Conservation (phyloP, 2,113 vertebrate genomes). For the Lepus americanus region DNA sequence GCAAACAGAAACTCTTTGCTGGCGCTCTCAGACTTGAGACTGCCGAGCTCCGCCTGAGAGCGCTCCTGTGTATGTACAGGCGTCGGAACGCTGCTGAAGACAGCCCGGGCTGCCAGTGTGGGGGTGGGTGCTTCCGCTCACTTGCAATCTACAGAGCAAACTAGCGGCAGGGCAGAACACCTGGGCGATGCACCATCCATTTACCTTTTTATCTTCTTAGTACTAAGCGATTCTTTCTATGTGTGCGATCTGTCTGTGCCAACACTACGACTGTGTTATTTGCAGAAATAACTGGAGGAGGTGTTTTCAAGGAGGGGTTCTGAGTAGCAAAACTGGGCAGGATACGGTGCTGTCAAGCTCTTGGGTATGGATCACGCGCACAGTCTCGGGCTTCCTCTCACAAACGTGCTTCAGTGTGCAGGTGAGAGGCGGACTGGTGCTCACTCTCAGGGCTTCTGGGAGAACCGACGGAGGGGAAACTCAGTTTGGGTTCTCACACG, state of each 20-base stretch:
- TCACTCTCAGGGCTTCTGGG: not conserved
- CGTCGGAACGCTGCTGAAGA: not conserved
- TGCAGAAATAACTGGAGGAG: conserved; percentile 67
- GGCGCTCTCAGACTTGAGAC: not conserved
- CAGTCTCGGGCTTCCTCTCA: not conserved
- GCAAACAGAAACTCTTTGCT: not conserved
- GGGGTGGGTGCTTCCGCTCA: conserved; percentile 43
- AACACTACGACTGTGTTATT: conserved; percentile 41
- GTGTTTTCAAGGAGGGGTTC: conserved; percentile 53
- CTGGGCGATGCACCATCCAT: conserved; percentile 62
- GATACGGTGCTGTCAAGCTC: not conserved
- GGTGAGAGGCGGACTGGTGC: not conserved
- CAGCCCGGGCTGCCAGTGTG: conserved; percentile 24
- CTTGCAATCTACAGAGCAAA: conserved; percentile 68
- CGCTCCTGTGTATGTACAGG: not conserved
- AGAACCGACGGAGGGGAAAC: not conserved
- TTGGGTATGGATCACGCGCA: not conserved
- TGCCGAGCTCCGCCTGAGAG: not conserved
- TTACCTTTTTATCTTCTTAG: conserved; percentile 41
- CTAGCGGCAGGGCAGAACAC: conserved; percentile 37
- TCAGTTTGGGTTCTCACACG: not conserved
- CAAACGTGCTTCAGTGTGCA: not conserved
- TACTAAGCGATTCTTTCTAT: conserved; percentile 37
- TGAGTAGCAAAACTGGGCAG: conserved; percentile 46
- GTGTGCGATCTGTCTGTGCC: conserved; percentile 53